These are phyloP conservation scores for Hydra vulgaris DNA, from an alignment of 30 jellyfish, hydroid and myxozoan species.

Conservation along the genomic window DNA sequence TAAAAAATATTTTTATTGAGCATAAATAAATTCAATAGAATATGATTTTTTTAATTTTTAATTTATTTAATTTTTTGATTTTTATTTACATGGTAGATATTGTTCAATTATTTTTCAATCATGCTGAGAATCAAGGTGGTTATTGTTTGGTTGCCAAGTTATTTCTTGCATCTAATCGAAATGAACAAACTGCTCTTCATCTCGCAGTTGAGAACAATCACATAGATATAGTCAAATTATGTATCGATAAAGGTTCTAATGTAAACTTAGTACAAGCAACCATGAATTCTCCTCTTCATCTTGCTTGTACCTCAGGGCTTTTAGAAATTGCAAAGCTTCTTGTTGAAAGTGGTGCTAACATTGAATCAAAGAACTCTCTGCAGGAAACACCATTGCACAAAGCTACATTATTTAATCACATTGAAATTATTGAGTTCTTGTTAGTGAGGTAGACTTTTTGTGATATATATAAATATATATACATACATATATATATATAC, in stretches of 20 bases:
- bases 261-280: constrained; percentile 61
- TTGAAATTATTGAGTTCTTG: constrained; percentile 43
- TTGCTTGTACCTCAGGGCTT: constrained; percentile 88
- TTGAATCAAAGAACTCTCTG: constrained; percentile 38
- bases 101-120: background rate
- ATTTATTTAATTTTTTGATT: too few species aligned
- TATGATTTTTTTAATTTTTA: too few species aligned
- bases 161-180: constrained; percentile 82
- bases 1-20: too few species aligned
- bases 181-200: constrained; percentile 87
- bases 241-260: constrained; percentile 84
- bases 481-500: too few species aligned
- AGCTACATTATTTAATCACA: constrained; percentile 84
- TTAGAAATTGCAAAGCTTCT: constrained; percentile 58
- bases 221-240: constrained; percentile 37
- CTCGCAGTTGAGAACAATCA: constrained; percentile 50
- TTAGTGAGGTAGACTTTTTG: constrained; percentile 9
- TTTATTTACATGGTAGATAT: too few species aligned
- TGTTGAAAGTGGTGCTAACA: constrained; percentile 76
- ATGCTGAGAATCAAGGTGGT: constrained; percentile 85
- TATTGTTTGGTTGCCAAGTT: constrained; percentile 61
- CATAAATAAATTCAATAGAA: too few species aligned
- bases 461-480: too few species aligned
- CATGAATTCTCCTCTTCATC: constrained; percentile 69
- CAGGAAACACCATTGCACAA: constrained; percentile 72